Conservation (phyloP, 2,113 vertebrate genomes). For the Anguilla japonica region DNA sequence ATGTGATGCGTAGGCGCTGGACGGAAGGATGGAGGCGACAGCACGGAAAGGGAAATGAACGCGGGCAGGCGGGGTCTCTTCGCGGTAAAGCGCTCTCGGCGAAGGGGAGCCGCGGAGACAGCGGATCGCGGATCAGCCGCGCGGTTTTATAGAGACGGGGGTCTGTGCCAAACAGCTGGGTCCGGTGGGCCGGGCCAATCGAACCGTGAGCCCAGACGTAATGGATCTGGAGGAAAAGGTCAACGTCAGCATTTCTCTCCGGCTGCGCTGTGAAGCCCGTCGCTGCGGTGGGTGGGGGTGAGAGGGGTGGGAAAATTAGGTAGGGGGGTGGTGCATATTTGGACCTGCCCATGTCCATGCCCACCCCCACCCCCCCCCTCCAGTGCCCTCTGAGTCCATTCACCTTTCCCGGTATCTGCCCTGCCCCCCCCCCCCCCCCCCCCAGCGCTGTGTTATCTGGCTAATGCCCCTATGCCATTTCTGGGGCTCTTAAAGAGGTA, state of each 20-base stretch:
- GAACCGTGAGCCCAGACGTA: background rate
- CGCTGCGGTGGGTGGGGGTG: background rate
- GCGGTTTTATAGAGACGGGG: constrained; percentile 1
- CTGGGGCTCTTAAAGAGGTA: background rate
- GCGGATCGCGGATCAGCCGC: background rate
- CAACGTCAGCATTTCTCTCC: background rate
- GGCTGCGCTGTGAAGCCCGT: background rate
- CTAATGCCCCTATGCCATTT: background rate
- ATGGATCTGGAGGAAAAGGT: background rate
- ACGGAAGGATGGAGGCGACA: background rate
- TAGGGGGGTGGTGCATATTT: background rate
- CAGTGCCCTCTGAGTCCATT: background rate
- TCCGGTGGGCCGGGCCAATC: background rate
- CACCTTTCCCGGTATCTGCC: background rate
- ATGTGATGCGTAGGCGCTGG: background rate
- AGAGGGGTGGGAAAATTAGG: background rate
- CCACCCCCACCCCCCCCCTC: background rate
- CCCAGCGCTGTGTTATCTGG: background rate
- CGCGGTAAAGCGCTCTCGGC: background rate
- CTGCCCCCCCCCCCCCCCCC: background rate
- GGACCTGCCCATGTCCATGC: background rate
- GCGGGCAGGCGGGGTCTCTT: constrained; percentile 1
- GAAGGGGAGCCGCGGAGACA: background rate
- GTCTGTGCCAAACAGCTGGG: background rate
- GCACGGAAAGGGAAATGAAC: background rate